Conservation (phyloP, 2,888 invertebrate species). For the Eubasilissa splendida region DNA sequence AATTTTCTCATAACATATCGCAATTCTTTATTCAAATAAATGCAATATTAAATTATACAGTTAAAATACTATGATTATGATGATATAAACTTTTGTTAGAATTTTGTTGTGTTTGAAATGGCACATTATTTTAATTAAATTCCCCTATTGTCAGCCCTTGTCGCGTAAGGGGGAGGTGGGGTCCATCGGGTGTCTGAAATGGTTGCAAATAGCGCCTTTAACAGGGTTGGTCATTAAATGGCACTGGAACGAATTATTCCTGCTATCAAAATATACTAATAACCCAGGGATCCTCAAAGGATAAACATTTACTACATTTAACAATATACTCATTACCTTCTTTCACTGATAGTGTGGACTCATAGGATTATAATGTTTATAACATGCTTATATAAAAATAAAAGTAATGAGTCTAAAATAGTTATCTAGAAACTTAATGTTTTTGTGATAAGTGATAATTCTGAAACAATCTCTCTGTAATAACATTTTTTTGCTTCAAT, state of each 20-base stretch:
- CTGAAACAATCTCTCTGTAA: too few relatives aligned
- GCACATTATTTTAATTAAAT: neutral
- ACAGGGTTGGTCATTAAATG: conserved; percentile 55
- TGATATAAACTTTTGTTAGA: too few relatives aligned
- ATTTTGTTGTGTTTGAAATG: too few relatives aligned
- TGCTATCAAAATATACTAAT: conserved; percentile 57
- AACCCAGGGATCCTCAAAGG: conserved; percentile 36
- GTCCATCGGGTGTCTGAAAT: conserved; percentile 33
- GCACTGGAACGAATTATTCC: conserved; percentile 56
- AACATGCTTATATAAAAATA: too few relatives aligned
- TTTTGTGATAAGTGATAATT: too few relatives aligned
- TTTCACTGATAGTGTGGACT: conserved; percentile 17
- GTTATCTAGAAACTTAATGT: too few relatives aligned
- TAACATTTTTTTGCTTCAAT: too few relatives aligned
- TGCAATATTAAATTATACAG: too few relatives aligned
- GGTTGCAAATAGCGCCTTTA: conserved; percentile 43
- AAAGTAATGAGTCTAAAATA: too few relatives aligned
- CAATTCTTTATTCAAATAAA: too few relatives aligned
- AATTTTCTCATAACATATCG: too few relatives aligned
- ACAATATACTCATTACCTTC: conserved; percentile 39
- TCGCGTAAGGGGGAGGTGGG: conserved; percentile 2
- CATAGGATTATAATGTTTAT: conserved; percentile 7
- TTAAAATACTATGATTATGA: too few relatives aligned
- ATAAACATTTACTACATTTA: conserved; percentile 34
- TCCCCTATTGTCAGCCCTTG: conserved; percentile 18